These are phyloP conservation scores for Silurus glanis DNA, from an alignment of 2,113 vertebrate genomes.

Conservation along the genomic window DNA sequence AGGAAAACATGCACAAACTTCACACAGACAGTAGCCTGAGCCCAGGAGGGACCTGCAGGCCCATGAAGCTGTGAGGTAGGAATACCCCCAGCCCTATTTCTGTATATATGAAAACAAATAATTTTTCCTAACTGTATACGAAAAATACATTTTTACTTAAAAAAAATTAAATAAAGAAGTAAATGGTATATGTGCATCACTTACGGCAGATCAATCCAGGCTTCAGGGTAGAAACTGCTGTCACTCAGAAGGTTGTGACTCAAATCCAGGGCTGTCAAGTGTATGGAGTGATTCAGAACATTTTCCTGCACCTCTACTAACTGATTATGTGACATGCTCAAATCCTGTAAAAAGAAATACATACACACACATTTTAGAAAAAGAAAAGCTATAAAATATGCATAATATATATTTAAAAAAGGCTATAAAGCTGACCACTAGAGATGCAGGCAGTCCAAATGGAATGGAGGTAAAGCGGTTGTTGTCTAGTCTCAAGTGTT, in stretches of 20 bases:
- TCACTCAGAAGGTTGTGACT: conserved; percentile 76
- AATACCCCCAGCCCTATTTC: not conserved
- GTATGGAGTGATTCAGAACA: conserved; percentile 61
- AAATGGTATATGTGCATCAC: conserved; percentile 38
- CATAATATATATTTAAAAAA: not conserved
- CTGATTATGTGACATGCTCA: conserved; percentile 67
- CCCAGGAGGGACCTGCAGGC: not conserved
- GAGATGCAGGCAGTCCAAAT: conserved; percentile 68
- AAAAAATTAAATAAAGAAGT: not conserved
- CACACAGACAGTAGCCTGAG: not conserved
- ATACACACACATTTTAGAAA: not conserved
- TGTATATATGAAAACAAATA: not conserved
- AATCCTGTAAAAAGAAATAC: conserved; percentile 64
- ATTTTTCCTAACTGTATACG: not conserved
- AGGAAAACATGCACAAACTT: not conserved
- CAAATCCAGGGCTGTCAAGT: conserved; percentile 69
- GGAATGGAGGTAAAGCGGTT: conserved; percentile 74
- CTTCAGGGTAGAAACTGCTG: conserved; percentile 56
- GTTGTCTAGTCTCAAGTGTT: conserved; percentile 66
- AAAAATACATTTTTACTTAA: not conserved
- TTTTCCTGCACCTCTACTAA: conserved; percentile 69
- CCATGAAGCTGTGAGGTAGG: not conserved
- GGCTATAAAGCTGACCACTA: conserved; percentile 68
- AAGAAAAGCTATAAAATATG: not conserved
- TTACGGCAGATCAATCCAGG: conserved; percentile 72